Evolutionary conservation across 1,140 invertebrate species (phyloP).

Genomic region (Homalodisca vitripennis): DNA sequence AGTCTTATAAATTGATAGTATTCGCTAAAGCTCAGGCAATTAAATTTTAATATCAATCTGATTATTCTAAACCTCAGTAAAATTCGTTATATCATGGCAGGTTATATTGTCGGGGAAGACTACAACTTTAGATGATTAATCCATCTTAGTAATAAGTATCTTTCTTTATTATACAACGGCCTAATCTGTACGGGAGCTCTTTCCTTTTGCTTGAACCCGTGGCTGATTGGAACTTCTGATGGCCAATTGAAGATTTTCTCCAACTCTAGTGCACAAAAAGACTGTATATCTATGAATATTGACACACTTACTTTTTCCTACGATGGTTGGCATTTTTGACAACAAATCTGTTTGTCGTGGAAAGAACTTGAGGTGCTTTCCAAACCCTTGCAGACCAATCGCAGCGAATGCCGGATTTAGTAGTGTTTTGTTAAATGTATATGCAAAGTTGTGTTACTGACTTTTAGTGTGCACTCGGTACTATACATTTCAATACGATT

Average conservation of each 20-base stretch:
- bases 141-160: too few species aligned
- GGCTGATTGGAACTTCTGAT: not conserved
- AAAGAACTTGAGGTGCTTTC: not conserved
- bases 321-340: not conserved
- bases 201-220: not conserved
- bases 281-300: not conserved
- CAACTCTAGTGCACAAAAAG: not conserved
- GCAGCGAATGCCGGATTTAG: not conserved
- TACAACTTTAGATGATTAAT: too few species aligned
- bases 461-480: slow-evolving; percentile 11
- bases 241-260: not conserved
- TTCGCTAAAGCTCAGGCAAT: too few species aligned
- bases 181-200: too few species aligned
- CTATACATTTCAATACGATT: too few species aligned
- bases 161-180: too few species aligned
- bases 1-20: too few species aligned
- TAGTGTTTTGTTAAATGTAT: not conserved
- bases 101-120: too few species aligned
- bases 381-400: not conserved
- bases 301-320: not conserved
- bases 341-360: not conserved
- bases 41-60: too few species aligned
- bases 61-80: too few species aligned
- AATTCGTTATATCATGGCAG: too few species aligned
- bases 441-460: not conserved